Evolutionary conservation across 2,888 invertebrate genomes (phyloP).

Genomic region (Drosophila nr. fundita): DNA sequence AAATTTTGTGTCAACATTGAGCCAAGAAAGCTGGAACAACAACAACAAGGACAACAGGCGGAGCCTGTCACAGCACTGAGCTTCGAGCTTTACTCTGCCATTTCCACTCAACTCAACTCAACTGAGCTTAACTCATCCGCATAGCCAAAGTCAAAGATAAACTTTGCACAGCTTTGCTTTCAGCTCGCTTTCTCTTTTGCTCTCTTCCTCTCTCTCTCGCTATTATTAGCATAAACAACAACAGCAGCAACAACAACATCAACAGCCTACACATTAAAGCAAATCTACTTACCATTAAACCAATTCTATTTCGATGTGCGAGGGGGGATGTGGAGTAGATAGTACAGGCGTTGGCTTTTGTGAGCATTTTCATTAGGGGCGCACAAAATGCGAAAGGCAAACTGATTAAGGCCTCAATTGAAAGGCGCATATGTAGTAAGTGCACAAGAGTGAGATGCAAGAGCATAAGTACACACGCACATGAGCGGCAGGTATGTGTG

Average conservation of each 20-base stretch:
- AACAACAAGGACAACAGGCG: constrained; percentile 9
- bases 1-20: constrained; percentile 3
- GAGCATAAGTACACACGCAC: constrained; percentile 26
- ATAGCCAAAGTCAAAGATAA: constrained; percentile 48
- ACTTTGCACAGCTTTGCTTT: constrained; percentile 28
- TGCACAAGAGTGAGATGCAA: constrained; percentile 32
- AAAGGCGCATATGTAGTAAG: constrained; percentile 37
- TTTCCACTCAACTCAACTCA: constrained; percentile 41
- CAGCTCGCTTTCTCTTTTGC: constrained; percentile 8
- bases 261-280: constrained; percentile 49
- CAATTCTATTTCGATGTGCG: constrained; percentile 59
- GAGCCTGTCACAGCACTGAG: constrained; percentile 56
- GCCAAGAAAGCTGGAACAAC: constrained; percentile 2
- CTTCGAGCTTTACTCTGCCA: constrained; percentile 56
- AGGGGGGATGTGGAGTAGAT: no score
- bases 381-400: constrained; percentile 74
- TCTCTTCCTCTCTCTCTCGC: neutral
- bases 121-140: constrained; percentile 43
- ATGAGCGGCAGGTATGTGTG: constrained; percentile 1
- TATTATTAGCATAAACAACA: constrained; percentile 43
- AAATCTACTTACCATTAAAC: constrained; percentile 77
- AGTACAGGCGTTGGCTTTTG: constrained; percentile 34
- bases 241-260: constrained; percentile 30
- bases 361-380: constrained; percentile 57
- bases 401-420: constrained; percentile 75